Base-by-base conservation (phyloP, 1,140 invertebrate genomes). In the Sipha flava region DNA sequence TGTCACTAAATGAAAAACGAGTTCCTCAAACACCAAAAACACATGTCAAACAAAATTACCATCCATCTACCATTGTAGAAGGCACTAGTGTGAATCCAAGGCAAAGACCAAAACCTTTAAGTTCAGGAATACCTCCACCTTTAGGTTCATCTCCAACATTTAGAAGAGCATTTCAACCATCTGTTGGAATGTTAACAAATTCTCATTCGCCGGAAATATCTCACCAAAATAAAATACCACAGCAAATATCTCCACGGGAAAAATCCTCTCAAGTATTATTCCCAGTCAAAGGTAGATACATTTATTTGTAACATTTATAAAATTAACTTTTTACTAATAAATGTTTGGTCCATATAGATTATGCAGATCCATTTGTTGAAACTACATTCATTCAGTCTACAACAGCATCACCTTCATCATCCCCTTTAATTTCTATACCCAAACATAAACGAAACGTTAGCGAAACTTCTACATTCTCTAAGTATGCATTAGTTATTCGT, bases 401-500 rank as follows among this genome's bases (percentile, higher is more conserved):
- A 26, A 77, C 49, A 40, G 47, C 18, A 84, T 84, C 73, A 83
- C 84, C 80, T 84, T 84, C 83, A 82, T 86, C 66, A 82, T 86
- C 80, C 1, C 80, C 80, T 23, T 80, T 73, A 49, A n/a, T 59
- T 52, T 64, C 40, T 49, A 45, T 73, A 18, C 37, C 73, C 14
- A 72, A 62, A 49, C 93, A 95, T 85, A 85, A 93, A 49, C 88
- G 94, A 54, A 95, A 95, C 85, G 92, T 94, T 83, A 94, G 93
- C 85, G 94, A 95, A 84, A 95, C 93, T 1, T 94, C 93, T 66
- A 92, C 93, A 82, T 93, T 94, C 83, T 93, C 92, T 84, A 93
- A 93, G 92, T 93, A 88, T 87, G 87, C 84, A 31, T 64, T 49
- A 26, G n/a, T 57, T 62, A 80, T 73, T 40, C 34, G 43, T 18